phyloP scores from a whole-genome alignment of 1,140 invertebrate species.

The Agrypnia vestita region DNA sequence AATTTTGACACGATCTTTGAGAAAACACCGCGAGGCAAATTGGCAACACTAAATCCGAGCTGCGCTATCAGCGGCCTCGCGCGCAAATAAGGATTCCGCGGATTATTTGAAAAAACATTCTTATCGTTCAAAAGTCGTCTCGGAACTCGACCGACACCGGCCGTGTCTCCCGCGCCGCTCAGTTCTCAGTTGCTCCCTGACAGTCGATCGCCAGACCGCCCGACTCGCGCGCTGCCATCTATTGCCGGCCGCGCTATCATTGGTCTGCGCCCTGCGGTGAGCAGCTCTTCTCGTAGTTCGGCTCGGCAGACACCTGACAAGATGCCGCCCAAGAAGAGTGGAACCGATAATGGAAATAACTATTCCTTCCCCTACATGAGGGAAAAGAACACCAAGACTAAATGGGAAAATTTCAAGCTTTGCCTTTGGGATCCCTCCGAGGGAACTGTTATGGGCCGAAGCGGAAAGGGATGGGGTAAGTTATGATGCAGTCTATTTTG shows the following conservation, averaged over 20 bases:
- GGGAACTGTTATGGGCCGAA: conserved; percentile 80
- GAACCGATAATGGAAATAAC: conserved; percentile 43
- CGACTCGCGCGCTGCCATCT: neutral
- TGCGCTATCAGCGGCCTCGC: conserved; percentile 10
- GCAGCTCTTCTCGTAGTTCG: neutral
- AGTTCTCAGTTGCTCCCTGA: too few species aligned
- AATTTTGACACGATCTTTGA: too few species aligned
- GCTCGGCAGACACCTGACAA: neutral
- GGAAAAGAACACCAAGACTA: conserved; percentile 70
- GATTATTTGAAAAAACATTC: conserved; percentile 26
- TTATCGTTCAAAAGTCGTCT: conserved; percentile 8
- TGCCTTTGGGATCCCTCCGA: conserved; percentile 80
- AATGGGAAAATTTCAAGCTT: conserved; percentile 74
- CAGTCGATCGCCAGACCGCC: neutral
- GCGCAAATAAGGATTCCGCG: conserved; percentile 6
- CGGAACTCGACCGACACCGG: neutral
- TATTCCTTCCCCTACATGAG: conserved; percentile 73
- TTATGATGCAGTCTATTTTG: conserved; percentile 45
- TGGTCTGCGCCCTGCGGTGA: neutral
- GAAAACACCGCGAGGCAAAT: neutral
- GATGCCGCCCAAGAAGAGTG: conserved; percentile 15
- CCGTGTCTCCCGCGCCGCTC: too few species aligned
- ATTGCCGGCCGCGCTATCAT: neutral
- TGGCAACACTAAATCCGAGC: neutral
- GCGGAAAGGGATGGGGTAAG: conserved; percentile 84